phyloP scores from a whole-genome alignment of 2,888 invertebrate genomes.

The Dorcus parallelipipedus region DNA sequence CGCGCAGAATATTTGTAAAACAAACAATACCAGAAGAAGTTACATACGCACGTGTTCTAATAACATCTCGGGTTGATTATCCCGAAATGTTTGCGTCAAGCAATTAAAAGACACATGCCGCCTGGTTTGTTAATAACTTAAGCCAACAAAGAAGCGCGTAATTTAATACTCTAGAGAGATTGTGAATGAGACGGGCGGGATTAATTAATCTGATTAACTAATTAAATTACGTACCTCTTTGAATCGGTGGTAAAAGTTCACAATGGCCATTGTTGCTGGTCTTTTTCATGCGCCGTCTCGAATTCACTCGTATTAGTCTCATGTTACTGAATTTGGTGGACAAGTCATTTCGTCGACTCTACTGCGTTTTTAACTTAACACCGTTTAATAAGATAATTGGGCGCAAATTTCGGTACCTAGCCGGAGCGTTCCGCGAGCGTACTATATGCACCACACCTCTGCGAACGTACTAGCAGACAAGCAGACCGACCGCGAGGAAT shows the following conservation, averaged over 20 bases:
- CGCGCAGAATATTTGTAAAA: no score
- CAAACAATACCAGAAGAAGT: no score
- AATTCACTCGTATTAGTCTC: constrained; percentile 35
- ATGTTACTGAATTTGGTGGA: constrained; percentile 18
- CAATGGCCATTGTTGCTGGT: constrained; percentile 16
- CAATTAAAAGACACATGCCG: no score
- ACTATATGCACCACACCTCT: constrained; percentile 1
- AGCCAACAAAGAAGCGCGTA: no score
- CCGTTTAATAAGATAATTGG: constrained; percentile 15
- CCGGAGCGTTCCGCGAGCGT: background rate
- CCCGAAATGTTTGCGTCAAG: no score
- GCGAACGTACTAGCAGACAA: background rate
- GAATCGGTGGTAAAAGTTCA: constrained; percentile 15
- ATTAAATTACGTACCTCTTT: constrained; percentile 11
- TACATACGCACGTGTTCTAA: no score
- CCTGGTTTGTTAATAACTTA: no score
- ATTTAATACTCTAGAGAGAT: no score
- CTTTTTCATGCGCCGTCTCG: constrained; percentile 26
- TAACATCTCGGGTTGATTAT: no score
- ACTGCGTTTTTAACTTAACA: constrained; percentile 1
- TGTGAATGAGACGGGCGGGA: no score
- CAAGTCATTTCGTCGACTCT: background rate
- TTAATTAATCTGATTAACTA: no score
- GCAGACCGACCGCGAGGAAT: background rate
- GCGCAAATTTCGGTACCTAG: constrained; percentile 1